A percentile compares a stretch with the other conserved stretches of the same genome.
These are phyloP conservation scores for Cephonodes hylas DNA, from an alignment of 2,888 invertebrate species.

Conservation along the genomic window DNA sequence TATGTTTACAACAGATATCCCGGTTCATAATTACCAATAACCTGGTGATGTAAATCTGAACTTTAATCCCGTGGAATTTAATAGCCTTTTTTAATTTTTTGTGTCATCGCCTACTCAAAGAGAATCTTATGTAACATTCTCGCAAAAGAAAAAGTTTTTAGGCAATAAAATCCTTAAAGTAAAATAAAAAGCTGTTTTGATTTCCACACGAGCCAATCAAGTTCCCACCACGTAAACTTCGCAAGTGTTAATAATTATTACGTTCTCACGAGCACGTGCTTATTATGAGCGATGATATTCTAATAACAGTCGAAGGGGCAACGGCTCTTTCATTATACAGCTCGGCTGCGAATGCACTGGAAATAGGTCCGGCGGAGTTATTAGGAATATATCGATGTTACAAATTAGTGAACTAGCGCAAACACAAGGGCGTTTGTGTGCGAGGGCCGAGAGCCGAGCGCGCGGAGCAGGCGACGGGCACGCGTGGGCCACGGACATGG, in stretches of 20 bases:
- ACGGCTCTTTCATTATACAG: background rate
- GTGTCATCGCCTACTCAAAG: too few species aligned
- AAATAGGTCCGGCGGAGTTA: background rate
- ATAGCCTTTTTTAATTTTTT: too few species aligned
- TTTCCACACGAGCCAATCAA: background rate
- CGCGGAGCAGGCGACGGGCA: slow-evolving; percentile 29
- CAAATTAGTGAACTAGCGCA: slow-evolving; percentile 55
- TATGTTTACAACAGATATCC: background rate
- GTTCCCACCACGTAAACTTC: background rate
- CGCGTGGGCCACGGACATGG: slow-evolving; percentile 74
- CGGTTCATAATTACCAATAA: background rate
- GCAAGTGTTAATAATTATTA: slow-evolving; percentile 20
- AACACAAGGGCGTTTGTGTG: slow-evolving; percentile 68
- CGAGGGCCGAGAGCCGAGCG: slow-evolving; percentile 25
- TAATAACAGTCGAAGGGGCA: slow-evolving; percentile 6
- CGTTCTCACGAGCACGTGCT: background rate
- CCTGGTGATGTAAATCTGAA: too few species aligned
- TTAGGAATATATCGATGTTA: slow-evolving; percentile 23
- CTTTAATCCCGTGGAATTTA: too few species aligned
- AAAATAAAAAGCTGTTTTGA: background rate
- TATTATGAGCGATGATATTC: slow-evolving; percentile 8
- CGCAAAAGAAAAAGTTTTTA: too few species aligned
- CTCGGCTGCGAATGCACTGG: background rate
- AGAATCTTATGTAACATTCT: too few species aligned
- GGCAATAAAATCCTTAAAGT: too few species aligned